Evolutionary conservation across 2,797 vertebrate genomes (phyloP), one percentile per base, ranked within the genome.

Genomic region (Hipposideros larvatus): DNA sequence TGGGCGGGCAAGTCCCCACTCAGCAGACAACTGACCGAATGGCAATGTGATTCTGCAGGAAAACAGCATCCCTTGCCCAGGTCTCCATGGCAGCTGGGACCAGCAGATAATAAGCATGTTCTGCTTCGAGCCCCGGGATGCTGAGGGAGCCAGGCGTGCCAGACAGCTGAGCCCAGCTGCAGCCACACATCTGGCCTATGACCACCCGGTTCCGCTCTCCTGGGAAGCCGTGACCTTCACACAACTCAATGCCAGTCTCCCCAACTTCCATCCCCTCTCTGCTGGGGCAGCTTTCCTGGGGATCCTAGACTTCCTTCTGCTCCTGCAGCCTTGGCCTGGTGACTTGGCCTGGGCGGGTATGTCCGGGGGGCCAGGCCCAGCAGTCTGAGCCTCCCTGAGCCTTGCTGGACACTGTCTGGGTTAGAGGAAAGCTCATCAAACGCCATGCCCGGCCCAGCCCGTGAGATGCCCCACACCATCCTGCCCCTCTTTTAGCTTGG

Each of bases 51-150:
- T 28, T 48, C 66, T 70, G 61, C n/a, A 2, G 41, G 75, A 43
- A 75, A 59, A 34, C 8, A 5, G 82, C 77, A 4, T 48, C 22
- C 16, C 10, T 26, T 0, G 0, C 5, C 37, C 1, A 0, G 66
- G 93, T 93, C 91, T 87, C 90, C 57, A 48, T 71, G 79, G 91
- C 63, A 93, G 79, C 96, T 19, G 57, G 34, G 70, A 59, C 15
- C 18, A 14, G 26, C 66, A 75, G 85, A 7, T 15, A 5, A 43
- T 3, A 3, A 19, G 37, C n/a, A 0, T 2, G 11, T 15, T 46
- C 3, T 11, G 63, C 80, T 10, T 0, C 0, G 61, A 70, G 82
- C 19, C 24, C 13, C 0, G 4, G 37, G 34, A 14, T 0, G 21
- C 46, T 0, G 13, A 16, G 63, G 90, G 87, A n/a, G n/a, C 48